A percentile compares a stretch with the other conserved stretches of the same genome.
Evolutionary conservation across 2,888 invertebrate genomes (phyloP).

Genomic region (Volucella inanis): DNA sequence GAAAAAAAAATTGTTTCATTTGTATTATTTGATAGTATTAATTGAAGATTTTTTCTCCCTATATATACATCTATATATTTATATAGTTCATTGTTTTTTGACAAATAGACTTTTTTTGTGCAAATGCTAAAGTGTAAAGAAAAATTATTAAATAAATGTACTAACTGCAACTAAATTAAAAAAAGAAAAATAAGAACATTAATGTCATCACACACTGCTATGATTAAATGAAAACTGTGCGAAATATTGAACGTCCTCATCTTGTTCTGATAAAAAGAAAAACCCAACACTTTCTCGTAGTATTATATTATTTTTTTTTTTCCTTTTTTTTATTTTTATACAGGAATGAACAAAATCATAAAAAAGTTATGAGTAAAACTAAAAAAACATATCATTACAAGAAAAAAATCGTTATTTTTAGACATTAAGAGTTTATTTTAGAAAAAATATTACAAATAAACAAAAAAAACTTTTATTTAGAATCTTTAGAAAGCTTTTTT

Average conservation of each 20-base stretch:
- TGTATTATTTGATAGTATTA: constrained; percentile 73
- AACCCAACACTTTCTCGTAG: constrained; percentile 28
- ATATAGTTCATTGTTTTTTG: constrained; percentile 71
- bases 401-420: constrained; percentile 56
- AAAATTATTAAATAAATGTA: constrained; percentile 54
- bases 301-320: constrained; percentile 9
- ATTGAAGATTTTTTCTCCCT: constrained; percentile 61
- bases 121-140: constrained; percentile 59
- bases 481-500: constrained; percentile 4
- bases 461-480: background rate
- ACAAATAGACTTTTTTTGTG: constrained; percentile 66
- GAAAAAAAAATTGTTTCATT: constrained; percentile 61
- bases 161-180: constrained; percentile 38
- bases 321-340: constrained; percentile 14
- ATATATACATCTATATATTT: constrained; percentile 59
- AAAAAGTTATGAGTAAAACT: constrained; percentile 32
- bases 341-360: constrained; percentile 26
- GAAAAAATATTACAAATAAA: background rate
- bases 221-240: constrained; percentile 60
- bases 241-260: constrained; percentile 71
- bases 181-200: constrained; percentile 16
- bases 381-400: constrained; percentile 67
- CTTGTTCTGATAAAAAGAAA: constrained; percentile 69
- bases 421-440: constrained; percentile 43
- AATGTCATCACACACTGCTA: constrained; percentile 66